These are phyloP conservation scores for Tinamus guttatus DNA, from an alignment of 2,113 vertebrate species.

Conservation along the genomic window DNA sequence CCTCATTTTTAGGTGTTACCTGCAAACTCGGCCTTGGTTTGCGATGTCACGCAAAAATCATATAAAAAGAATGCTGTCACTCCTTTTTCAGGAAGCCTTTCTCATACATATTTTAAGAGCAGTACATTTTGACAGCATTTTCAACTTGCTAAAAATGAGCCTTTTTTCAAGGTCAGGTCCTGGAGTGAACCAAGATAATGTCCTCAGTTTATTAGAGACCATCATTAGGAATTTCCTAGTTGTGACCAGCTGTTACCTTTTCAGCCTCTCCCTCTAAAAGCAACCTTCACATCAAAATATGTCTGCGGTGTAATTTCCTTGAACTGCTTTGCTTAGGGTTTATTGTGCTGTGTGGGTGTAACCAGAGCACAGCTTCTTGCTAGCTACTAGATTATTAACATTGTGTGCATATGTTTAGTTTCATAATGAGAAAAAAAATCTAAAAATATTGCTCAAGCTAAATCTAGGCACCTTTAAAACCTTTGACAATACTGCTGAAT, in stretches of 20 bases:
- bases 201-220: neutral
- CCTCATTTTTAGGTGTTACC: neutral
- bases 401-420: too few relatives aligned
- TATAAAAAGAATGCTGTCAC: neutral
- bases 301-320: neutral
- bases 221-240: neutral
- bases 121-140: neutral
- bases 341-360: neutral
- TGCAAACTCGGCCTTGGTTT: neutral
- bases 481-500: neutral
- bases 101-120: neutral
- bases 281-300: neutral
- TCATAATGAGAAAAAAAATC: too few relatives aligned
- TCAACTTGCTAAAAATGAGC: neutral
- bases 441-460: neutral
- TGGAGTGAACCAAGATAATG: neutral
- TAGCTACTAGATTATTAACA: neutral
- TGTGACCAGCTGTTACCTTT: neutral
- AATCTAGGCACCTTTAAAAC: neutral
- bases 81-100: neutral
- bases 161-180: neutral
- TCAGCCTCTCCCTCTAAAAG: neutral
- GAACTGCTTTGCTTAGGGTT: neutral
- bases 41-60: neutral
- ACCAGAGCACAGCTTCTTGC: neutral